Base-by-base conservation (phyloP, 2,888 invertebrate genomes). In the Deilephila elpenor region DNA sequence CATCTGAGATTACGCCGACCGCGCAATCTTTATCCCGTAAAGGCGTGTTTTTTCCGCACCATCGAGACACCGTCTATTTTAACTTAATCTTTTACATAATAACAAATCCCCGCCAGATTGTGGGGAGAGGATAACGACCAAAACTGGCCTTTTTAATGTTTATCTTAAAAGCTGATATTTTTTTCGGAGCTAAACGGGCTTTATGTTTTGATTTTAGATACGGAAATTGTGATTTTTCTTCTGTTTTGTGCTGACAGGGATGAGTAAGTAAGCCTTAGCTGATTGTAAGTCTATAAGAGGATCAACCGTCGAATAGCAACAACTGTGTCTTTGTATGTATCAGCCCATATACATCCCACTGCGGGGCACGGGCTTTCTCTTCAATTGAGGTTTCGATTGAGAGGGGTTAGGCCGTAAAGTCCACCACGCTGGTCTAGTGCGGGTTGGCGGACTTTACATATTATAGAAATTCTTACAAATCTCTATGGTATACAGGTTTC, bases 81-180 rank as follows among this genome's bases (percentile, higher is more conserved):
- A 67, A 25, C 67, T 67, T 67, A 67, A 67, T 67, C 67, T 67
- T 62, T 67, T 67, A 67, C 67, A 67, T 67, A 67, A 67, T 67
- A 67, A 67, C 67, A 67, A 67, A 67, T 44, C 67, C 67, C 25
- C 25, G 44, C 25, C 67, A 67, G 67, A 67, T 51, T 44, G 25
- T 51, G 25, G 25, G 14, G 67, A 67, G 67, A 67, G 67, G 51
- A 67, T 67, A 67, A 67, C 67, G 25, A 6, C 67, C 25, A 25
- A 29, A 19, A 67, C 25, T 51, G 67, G 67, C 44, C 64, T 67
- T 67, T 62, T 67, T 67, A 67, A 67, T 67, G 67, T 67, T 67
- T 44, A 67, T 67, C 67, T 67, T 67, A 67, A 67, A 67, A 67
- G 67, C 67, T 51, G 67, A 67, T 67, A 67, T 67, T 51, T 67